phyloP scores from a whole-genome alignment of 2,888 invertebrate genomes.

The Mythimna pallens region DNA sequence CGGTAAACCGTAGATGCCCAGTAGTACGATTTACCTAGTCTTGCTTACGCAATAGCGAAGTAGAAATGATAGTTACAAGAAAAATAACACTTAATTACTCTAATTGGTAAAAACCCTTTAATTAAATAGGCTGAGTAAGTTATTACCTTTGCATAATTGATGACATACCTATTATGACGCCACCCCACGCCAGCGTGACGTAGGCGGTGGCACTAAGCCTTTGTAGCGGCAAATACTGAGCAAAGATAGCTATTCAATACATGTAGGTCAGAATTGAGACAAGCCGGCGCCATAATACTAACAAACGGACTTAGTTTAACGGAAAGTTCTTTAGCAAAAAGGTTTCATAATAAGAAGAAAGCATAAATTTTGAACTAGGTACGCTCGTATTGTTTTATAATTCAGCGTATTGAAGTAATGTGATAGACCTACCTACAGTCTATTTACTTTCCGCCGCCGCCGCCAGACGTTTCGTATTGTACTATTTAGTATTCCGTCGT shows the following conservation, averaged over 20 bases:
- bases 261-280: slow-evolving; percentile 62
- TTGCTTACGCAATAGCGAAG: background rate
- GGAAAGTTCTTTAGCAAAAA: slow-evolving; percentile 30
- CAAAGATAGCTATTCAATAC: slow-evolving; percentile 43
- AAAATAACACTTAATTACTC: background rate
- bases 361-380: background rate
- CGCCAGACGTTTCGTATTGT: slow-evolving; percentile 43
- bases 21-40: background rate
- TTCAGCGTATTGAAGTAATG: slow-evolving; percentile 11
- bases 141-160: slow-evolving; percentile 24
- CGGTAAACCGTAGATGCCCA: background rate
- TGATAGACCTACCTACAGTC: background rate
- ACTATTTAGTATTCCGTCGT: slow-evolving; percentile 1
- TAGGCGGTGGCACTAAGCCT: slow-evolving; percentile 28
- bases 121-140: background rate
- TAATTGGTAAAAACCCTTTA: background rate
- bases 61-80: background rate
- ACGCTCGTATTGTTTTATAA: background rate
- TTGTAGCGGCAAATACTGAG: slow-evolving; percentile 22
- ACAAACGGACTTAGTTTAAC: slow-evolving; percentile 34
- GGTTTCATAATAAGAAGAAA: slow-evolving; percentile 33
- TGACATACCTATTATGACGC: slow-evolving; percentile 22
- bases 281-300: slow-evolving; percentile 45
- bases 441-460: slow-evolving; percentile 37
- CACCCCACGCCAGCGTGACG: slow-evolving; percentile 26